Conservation (phyloP, 2,888 invertebrate genomes). For the Hofmannophila pseudospretella region DNA sequence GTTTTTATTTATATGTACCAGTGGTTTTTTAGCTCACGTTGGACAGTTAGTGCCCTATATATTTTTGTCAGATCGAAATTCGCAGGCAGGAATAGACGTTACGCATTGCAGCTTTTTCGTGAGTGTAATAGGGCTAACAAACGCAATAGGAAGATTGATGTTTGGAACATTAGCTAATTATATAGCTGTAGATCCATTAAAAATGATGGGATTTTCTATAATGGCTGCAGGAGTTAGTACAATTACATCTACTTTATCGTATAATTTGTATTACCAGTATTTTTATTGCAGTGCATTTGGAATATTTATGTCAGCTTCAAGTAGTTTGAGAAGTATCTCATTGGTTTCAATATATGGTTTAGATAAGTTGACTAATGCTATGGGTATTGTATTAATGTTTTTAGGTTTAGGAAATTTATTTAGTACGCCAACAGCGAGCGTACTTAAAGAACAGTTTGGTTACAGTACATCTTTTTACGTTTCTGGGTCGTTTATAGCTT, state of each 20-base stretch:
- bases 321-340: slow-evolving; percentile 9
- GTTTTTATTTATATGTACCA: slow-evolving; percentile 9
- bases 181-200: slow-evolving; percentile 8
- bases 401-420: slow-evolving; percentile 13
- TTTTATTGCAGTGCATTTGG: slow-evolving; percentile 10
- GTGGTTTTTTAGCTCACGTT: slow-evolving; percentile 8
- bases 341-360: slow-evolving; percentile 14
- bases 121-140: slow-evolving; percentile 10
- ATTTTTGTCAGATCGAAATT: slow-evolving; percentile 11
- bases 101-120: slow-evolving; percentile 10
- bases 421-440: slow-evolving; percentile 8
- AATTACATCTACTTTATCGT: slow-evolving; percentile 6
- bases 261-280: slow-evolving; percentile 11
- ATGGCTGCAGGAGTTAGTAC: slow-evolving; percentile 5
- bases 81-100: slow-evolving; percentile 7
- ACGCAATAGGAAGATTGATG: slow-evolving; percentile 10
- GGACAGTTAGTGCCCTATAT: slow-evolving; percentile 15
- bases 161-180: slow-evolving; percentile 9
- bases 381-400: slow-evolving; percentile 14
- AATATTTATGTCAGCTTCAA: slow-evolving; percentile 7
- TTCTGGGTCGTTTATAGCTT: slow-evolving; percentile 9
- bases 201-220: slow-evolving; percentile 2
- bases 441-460: slow-evolving; percentile 5
- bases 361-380: slow-evolving; percentile 15
- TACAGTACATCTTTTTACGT: slow-evolving; percentile 8